These are phyloP conservation scores for Lamellibrachia satsuma DNA, from an alignment of 2,888 invertebrate species.

Conservation along the genomic window DNA sequence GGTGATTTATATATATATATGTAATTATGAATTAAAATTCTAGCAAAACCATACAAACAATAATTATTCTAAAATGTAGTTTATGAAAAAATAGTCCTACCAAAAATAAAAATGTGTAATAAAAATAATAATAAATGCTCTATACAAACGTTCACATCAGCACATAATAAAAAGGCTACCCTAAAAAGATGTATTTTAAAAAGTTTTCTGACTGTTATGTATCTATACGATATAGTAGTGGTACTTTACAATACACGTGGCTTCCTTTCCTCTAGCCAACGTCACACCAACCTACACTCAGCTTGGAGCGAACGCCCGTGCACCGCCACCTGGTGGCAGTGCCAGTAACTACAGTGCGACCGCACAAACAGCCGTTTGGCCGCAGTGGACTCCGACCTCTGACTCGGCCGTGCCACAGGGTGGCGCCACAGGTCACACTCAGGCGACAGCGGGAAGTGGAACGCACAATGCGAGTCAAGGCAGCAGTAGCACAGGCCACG, in stretches of 20 bases:
- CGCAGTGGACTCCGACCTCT: constrained; percentile 42
- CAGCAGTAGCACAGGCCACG: constrained; percentile 27
- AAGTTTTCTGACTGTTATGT: no score
- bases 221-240: no score
- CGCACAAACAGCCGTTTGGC: constrained; percentile 41
- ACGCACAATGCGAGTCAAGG: constrained; percentile 39
- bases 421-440: constrained; percentile 19
- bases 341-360: constrained; percentile 30
- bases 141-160: no score
- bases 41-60: no score
- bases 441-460: constrained; percentile 22
- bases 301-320: constrained; percentile 59
- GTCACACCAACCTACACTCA: constrained; percentile 81
- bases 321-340: background rate
- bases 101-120: no score
- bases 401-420: background rate
- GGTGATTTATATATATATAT: no score
- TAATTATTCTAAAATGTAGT: no score
- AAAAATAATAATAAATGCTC: no score
- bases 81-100: no score
- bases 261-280: constrained; percentile 65
- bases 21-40: no score
- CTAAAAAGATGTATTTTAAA: no score
- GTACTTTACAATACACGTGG: background rate
- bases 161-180: no score